phyloP scores from a whole-genome alignment of 2,797 vertebrate species.

The Taeniopygia guttata region DNA sequence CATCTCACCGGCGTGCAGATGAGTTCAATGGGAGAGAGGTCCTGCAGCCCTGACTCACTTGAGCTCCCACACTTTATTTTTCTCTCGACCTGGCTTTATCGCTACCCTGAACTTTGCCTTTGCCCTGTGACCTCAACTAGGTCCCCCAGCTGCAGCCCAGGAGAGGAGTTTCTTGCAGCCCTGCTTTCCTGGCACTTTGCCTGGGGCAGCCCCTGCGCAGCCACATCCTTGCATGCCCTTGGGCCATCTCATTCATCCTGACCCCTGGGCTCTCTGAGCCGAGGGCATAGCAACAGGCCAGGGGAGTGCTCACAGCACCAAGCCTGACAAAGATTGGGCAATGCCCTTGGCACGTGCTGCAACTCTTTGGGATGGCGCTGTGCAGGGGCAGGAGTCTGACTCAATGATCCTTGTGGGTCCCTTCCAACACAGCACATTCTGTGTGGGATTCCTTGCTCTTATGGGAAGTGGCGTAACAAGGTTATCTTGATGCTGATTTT shows the following conservation, averaged over 20 bases:
- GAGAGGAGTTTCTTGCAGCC: not conserved
- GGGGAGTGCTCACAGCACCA: not conserved
- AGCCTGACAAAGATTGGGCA: not conserved
- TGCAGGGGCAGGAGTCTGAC: not conserved
- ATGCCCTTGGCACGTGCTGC: no score
- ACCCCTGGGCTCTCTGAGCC: not conserved
- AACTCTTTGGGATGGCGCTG: not conserved
- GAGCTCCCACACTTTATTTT: not conserved
- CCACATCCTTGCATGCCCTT: not conserved
- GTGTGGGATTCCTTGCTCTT: not conserved
- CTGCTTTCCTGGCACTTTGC: not conserved
- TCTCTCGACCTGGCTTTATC: not conserved
- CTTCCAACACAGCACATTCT: not conserved
- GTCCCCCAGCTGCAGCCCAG: not conserved
- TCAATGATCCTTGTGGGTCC: not conserved
- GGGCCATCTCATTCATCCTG: not conserved
- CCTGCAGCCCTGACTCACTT: not conserved
- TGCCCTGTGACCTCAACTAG: not conserved
- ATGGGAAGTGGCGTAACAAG: not conserved
- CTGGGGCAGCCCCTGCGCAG: not conserved
- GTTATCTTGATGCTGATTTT: not conserved
- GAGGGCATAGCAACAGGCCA: not conserved
- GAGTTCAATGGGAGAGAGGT: not conserved
- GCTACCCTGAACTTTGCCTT: not conserved
- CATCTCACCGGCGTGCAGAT: not conserved